phyloP scores from a whole-genome alignment of 2,113 vertebrate species.

The Ophthalmolycus amberensis region DNA sequence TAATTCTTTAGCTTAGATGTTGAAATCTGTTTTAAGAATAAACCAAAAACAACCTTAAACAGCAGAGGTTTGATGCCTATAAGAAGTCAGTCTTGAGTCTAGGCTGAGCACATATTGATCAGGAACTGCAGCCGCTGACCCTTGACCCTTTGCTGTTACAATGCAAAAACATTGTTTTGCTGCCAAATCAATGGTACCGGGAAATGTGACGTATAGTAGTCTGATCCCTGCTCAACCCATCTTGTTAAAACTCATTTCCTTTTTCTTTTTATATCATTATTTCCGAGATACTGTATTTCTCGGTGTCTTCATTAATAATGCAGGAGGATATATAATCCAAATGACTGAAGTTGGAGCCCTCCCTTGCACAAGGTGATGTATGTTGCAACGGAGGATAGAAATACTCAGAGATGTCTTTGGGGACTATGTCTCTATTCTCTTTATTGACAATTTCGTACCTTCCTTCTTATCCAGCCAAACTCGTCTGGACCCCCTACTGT shows the following conservation, averaged over 20 bases:
- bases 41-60: neutral
- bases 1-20: neutral
- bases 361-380: slow-evolving; percentile 7
- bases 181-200: neutral
- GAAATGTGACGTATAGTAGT: neutral
- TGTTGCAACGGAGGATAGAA: slow-evolving; percentile 23
- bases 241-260: neutral
- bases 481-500: slow-evolving; percentile 56
- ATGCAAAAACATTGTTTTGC: neutral
- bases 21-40: neutral
- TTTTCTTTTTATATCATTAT: neutral
- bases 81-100: neutral
- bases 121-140: neutral
- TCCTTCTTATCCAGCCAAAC: slow-evolving; percentile 54
- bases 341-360: slow-evolving; percentile 25
- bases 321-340: slow-evolving; percentile 7
- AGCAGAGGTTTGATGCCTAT: neutral
- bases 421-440: slow-evolving; percentile 42
- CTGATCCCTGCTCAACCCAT: neutral
- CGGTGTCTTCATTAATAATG: slow-evolving; percentile 11
- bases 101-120: neutral
- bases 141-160: neutral
- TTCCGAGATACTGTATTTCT: neutral
- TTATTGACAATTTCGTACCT: slow-evolving; percentile 38
- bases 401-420: slow-evolving; percentile 35